Base-by-base conservation (phyloP, 1,140 invertebrate genomes). In the Ips typographus region DNA sequence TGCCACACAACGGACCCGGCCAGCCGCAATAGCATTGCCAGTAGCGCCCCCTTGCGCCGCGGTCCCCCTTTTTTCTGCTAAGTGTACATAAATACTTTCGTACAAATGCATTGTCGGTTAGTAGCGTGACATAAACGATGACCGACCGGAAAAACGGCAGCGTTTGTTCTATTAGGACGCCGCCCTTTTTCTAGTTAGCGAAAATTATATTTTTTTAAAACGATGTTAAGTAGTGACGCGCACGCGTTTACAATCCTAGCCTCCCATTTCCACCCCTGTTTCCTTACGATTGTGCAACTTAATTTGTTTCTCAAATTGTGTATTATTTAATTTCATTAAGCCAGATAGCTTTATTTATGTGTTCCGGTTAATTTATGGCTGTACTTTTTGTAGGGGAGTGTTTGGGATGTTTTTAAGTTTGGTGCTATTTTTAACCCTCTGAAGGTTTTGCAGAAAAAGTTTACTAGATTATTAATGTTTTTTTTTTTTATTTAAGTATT, bases 11-110 rank as follows among this genome's bases (percentile, higher is more conserved):
- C 55, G 68, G 68, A 49, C 68, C 78, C 41, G 77, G 77, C 40
- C 80, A 80, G 74, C 80, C 76, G 8, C 80, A 81, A 81, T 80
- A 80, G 79, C 78, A 80, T 74, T 77, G 76, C 76, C 78, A 79
- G 74, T 76, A 72, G 47, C 53, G 60, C 68, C 61, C 7, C 6
- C 43, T 68, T 60, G 70, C 68, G 65, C 63, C 49, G 60, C 39
- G 39, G 43, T 40, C 37, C 7, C 61, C 56, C 58, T 63, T 59
- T 73, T 22, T 22, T 22, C 22, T 76, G 69, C 72, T 73, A 75
- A 71, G 68, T 79, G 76, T 78, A 77, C 71, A 77, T 78, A 78
- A 71, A 63, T 72, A 77, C 71, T 69, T 58, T 75, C 72, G 74
- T 78, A 77, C 75, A 77, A 78, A 75, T 65, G 69, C 74, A 74